phyloP scores from a whole-genome alignment of 1,140 invertebrate genomes.

The Centruroides sculpturatus region DNA sequence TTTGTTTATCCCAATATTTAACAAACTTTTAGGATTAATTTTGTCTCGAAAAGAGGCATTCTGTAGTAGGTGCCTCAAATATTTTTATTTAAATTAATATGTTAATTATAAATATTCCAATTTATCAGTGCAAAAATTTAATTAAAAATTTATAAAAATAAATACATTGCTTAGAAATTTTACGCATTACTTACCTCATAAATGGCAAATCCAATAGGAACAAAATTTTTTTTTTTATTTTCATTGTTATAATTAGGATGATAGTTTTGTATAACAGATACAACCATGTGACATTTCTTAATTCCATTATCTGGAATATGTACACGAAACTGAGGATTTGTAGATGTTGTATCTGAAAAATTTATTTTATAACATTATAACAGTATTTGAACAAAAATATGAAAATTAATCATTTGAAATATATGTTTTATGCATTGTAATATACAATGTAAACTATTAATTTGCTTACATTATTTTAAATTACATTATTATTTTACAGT shows the following conservation, averaged over 20 bases:
- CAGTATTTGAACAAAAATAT: neutral
- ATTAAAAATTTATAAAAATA: no score
- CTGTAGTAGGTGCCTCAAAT: no score
- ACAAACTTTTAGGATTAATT: no score
- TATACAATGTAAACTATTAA: neutral
- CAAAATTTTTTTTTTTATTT: constrained; percentile 32
- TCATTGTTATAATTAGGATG: constrained; percentile 25
- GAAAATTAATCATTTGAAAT: neutral
- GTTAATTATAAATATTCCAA: no score
- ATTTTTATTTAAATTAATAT: no score
- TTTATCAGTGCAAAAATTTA: no score
- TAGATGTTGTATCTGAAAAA: constrained; percentile 43
- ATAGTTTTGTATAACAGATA: constrained; percentile 55
- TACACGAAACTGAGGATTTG: constrained; percentile 57
- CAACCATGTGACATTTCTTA: constrained; percentile 53
- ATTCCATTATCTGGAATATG: constrained; percentile 41
- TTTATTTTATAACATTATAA: neutral
- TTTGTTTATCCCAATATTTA: no score
- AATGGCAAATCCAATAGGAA: constrained; percentile 49
- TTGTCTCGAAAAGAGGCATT: no score
- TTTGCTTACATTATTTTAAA: no score
- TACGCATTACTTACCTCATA: constrained; percentile 36
- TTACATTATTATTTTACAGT: no score
- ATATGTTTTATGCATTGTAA: neutral
- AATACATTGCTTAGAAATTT: no score